These are phyloP conservation scores for Myopa tessellatipennis DNA, from an alignment of 2,888 invertebrate genomes.

Conservation along the genomic window DNA sequence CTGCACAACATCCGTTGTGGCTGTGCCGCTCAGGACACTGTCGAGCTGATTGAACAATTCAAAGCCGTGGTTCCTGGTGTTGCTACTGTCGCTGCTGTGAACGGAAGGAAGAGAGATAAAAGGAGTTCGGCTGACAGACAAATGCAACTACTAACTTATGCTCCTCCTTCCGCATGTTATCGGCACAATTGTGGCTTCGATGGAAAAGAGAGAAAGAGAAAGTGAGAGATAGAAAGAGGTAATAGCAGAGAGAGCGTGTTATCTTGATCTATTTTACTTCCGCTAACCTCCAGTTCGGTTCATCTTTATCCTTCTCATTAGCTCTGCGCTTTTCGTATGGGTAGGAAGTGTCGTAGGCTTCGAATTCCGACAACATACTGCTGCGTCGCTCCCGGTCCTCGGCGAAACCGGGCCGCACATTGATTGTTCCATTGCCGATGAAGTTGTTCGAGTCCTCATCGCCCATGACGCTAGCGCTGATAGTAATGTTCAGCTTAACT, in stretches of 20 bases:
- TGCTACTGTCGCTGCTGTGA: neutral
- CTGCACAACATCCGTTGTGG: conserved; percentile 58
- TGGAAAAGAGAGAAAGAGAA: conserved; percentile 6
- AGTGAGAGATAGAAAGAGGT: neutral
- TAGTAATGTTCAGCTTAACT: conserved; percentile 59
- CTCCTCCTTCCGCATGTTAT: neutral
- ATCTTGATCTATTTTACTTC: neutral
- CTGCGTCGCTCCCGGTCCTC: conserved; percentile 46
- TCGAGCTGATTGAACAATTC: conserved; percentile 42
- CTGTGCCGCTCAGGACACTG: conserved; percentile 57
- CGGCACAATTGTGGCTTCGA: neutral
- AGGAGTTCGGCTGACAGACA: too few species aligned
- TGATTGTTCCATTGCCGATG: conserved; percentile 58
- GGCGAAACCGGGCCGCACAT: conserved; percentile 48
- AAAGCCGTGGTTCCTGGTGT: neutral
- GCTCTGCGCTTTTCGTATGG: neutral
- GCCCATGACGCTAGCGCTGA: conserved; percentile 60
- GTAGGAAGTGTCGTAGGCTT: neutral
- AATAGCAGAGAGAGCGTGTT: neutral
- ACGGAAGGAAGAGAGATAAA: neutral
- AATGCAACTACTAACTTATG: neutral
- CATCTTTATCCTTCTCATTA: conserved; percentile 25
- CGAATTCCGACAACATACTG: conserved; percentile 11
- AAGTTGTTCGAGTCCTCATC: conserved; percentile 54
- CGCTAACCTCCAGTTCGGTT: conserved; percentile 5